phyloP scores from a whole-genome alignment of 2,113 vertebrate species.

The Physeter macrocephalus region DNA sequence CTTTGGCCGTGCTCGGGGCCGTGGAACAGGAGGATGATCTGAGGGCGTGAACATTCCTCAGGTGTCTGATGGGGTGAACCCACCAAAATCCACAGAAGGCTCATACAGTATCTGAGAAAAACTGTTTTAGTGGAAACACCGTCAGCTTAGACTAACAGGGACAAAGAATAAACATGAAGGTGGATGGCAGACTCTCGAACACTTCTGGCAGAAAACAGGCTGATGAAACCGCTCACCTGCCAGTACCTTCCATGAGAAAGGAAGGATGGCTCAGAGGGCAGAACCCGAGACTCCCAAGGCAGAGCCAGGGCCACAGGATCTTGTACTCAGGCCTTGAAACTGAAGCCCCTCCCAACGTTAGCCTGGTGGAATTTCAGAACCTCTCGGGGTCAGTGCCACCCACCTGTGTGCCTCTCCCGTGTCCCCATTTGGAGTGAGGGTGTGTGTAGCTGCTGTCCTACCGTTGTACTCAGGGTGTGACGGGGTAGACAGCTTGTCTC shows the following conservation, averaged over 20 bases:
- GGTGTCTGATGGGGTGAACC: not conserved
- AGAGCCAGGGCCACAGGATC: not conserved
- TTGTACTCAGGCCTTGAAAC: not conserved
- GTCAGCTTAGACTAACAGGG: not conserved
- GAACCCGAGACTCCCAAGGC: not conserved
- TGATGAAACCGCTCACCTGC: not conserved
- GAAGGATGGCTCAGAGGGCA: not conserved
- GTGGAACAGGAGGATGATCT: not conserved
- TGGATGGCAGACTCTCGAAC: not conserved
- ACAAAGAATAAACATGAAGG: not conserved
- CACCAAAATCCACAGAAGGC: not conserved
- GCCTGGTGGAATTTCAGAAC: not conserved
- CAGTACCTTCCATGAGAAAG: not conserved
- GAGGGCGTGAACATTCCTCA: not conserved
- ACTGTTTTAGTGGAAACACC: not conserved
- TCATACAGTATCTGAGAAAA: not conserved
- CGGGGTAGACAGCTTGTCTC: not conserved
- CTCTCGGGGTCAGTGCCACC: not conserved
- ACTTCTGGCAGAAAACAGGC: not conserved
- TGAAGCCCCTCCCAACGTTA: accelerated
- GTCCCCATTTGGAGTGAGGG: too few species aligned
- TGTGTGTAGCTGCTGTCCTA: not conserved
- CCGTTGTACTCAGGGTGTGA: not conserved
- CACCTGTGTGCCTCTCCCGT: not conserved
- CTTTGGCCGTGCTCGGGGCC: accelerated